Evolutionary conservation across 2,797 vertebrate genomes (phyloP), one percentile per base, ranked within the genome.

Genomic region (Picus viridis): DNA sequence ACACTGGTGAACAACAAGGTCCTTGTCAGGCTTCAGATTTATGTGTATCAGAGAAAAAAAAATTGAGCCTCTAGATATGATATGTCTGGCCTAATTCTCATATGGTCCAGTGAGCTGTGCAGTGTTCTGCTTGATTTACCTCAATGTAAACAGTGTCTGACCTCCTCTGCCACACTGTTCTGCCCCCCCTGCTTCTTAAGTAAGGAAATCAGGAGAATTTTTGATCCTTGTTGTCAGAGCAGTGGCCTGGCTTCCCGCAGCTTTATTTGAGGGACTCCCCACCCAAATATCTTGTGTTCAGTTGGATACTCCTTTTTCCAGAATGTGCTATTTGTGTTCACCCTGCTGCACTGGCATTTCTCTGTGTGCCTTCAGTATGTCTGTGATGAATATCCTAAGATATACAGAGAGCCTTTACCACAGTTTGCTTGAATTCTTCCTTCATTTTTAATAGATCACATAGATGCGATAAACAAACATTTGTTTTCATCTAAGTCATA

Each of bases 51-150:
- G 41, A 54, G 67, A 39, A 34, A 86, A 79, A 79, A 73, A 83
- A 67, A 81, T 24, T 41, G 30, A 82, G 68, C 73, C 57, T 89
- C 83, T 93, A 86, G 77, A 76, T 94, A 80, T 89, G 87, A 91
- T 90, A 81, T 43, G 83, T 91, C 89, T 95, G 85, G 85, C 61
- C 71, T 95, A 88, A 96, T 95, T 95, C 77, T 93, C 36, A n/a
- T 41, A 81, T 16, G 91, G 94, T 76, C 92, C 90, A 93, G n/a
- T 90, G 77, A 92, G 39, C 84, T 90, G 84, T 72, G 76, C 80
- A 87, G 59, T 47, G 70, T 94, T 95, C 91, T 92, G 91, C 93
- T 86, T 96, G 87, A 92, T 88, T 95, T 95, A 80, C 45, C 20
- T 73, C 83, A 80, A 41, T 78, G 77, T 93, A 96, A 95, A 94